phyloP scores from a whole-genome alignment of 2,888 invertebrate species.

The Pachydiplax longipennis region DNA sequence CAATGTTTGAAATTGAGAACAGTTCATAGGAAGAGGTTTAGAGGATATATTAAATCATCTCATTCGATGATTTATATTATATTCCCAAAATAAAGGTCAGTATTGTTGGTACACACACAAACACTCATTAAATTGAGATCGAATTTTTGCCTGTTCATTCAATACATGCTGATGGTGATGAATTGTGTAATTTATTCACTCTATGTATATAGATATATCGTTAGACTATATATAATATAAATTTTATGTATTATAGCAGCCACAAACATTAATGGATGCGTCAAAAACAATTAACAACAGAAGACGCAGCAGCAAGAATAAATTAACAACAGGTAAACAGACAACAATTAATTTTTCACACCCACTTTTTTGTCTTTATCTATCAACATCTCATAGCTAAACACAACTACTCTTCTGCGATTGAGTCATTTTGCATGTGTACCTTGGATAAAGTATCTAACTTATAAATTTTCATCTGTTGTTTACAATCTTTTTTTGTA shows the following conservation, averaged over 20 bases:
- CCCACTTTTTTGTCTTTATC: constrained; percentile 36
- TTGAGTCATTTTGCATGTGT: constrained; percentile 20
- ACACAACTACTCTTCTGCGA: constrained; percentile 26
- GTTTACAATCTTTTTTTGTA: constrained; percentile 31
- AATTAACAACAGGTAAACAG: constrained; percentile 45
- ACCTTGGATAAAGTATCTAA: constrained; percentile 32
- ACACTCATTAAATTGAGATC: constrained; percentile 21
- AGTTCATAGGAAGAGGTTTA: constrained; percentile 12
- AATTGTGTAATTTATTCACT: constrained; percentile 9
- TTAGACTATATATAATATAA: constrained; percentile 34
- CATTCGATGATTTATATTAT: constrained; percentile 20
- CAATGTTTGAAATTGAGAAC: constrained; percentile 26
- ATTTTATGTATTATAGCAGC: constrained; percentile 27
- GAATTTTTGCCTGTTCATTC: constrained; percentile 21
- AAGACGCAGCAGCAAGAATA: constrained; percentile 40
- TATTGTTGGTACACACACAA: constrained; percentile 32
- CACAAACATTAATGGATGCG: constrained; percentile 40
- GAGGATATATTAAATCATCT: constrained; percentile 22
- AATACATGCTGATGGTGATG: constrained; percentile 35
- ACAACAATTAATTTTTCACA: constrained; percentile 39
- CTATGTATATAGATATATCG: constrained; percentile 4
- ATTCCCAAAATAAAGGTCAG: constrained; percentile 33
- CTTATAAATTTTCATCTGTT: constrained; percentile 26
- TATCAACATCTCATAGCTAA: constrained; percentile 40
- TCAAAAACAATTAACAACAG: constrained; percentile 44